These are phyloP conservation scores for Zosterops hypoxanthus DNA, from an alignment of 2,113 vertebrate genomes.

Conservation along the genomic window DNA sequence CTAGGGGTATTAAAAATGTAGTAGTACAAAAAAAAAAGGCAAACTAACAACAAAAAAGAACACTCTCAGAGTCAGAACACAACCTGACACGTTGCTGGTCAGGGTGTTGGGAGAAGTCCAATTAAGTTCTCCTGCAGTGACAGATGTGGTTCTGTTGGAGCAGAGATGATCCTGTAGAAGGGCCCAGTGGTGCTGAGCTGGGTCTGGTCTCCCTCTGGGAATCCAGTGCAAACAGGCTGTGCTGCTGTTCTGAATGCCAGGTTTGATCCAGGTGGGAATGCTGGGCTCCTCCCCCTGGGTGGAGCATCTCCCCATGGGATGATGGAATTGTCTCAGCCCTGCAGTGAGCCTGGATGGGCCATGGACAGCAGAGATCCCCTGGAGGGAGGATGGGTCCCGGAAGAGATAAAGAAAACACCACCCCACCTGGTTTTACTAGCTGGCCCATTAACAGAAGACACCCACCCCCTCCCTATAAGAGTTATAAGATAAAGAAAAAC, in stretches of 20 bases:
- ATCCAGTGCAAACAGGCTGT: background rate
- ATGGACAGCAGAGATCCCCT: background rate
- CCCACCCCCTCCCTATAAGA: background rate
- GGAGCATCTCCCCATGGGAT: background rate
- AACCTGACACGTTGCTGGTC: background rate
- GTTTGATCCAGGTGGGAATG: background rate
- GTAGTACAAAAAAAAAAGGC: too few species aligned
- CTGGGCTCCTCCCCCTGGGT: background rate
- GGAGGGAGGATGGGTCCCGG: background rate
- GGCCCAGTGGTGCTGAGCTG: background rate
- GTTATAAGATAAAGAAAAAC: background rate
- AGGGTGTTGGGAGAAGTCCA: background rate
- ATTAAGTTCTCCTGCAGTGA: background rate
- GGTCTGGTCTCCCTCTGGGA: background rate
- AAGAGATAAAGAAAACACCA: background rate
- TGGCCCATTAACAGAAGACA: background rate
- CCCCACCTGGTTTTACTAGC: background rate
- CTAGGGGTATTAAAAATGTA: background rate
- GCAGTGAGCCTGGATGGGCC: background rate
- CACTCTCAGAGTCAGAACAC: background rate
- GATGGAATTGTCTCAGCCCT: background rate
- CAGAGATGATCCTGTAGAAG: background rate
- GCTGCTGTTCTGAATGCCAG: background rate
- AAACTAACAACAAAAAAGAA: background rate
- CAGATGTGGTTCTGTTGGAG: background rate